Base-by-base conservation (phyloP, 2,888 invertebrate species). In the Drosophila colorata region DNA sequence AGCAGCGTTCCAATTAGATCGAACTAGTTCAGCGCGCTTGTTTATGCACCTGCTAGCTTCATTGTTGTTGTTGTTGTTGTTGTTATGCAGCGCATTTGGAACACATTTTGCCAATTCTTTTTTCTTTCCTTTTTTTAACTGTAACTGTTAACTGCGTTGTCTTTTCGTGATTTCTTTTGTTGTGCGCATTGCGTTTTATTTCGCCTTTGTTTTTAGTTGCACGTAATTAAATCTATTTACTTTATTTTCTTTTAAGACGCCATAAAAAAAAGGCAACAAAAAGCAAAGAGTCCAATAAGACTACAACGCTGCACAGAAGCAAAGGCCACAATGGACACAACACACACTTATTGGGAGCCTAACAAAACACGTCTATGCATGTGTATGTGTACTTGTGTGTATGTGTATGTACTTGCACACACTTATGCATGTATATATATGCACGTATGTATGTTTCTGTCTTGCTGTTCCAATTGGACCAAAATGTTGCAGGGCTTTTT, bases 381-480 rank as follows among this genome's bases (percentile, higher is more conserved):
- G 33, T 60, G 25, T 41, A 23, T 33, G 38, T 59, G 28, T 53
- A 28, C 31, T 18, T 52, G 52, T 47, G 5, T 37, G 33, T 40
- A 37, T 57, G 33, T 49, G 35, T 65, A 37, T 41, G 18, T 41
- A 57, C 48, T 53, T 68, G 33, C 37, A 48, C 59, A 58, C 59
- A 58, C 25, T 23, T 25, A 44, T 43, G 16, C 46, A 63, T 58
- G 35, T 55, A 56, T 23, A 46, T 44, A 40, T 60, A 51, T 61
- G 25, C 4, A 25, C 48, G 38, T 58, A 43, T 41, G 44, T 51
- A 63, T 61, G 53, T 35, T 38, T 38, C 40, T 68, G 64, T 59
- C 33, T 46, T 47, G 74, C 60, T 57, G 65, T 74, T 68, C 74
- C 74, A 68, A 78, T 75, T 78, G 78, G 74, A 67, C 25, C 53